Percentiles rank a stretch among this genome's conserved stretches.
phyloP scores from a whole-genome alignment of 2,888 invertebrate species.

The Stictocephala bisonia region DNA sequence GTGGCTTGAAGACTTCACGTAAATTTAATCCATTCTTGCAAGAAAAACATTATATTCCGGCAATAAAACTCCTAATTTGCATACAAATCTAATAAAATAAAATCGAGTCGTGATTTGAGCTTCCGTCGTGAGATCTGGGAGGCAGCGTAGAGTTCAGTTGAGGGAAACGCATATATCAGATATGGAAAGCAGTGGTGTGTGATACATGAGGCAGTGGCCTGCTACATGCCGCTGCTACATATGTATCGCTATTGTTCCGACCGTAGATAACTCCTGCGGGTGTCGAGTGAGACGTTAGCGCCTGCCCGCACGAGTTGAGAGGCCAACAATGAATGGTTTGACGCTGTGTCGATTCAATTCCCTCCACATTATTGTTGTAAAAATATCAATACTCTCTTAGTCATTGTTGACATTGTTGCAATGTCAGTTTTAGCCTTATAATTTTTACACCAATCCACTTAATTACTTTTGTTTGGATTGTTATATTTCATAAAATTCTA shows the following conservation, averaged over 20 bases:
- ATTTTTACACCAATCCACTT: no score
- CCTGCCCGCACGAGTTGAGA: no score
- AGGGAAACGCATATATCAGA: constrained; percentile 23
- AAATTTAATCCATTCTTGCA: not conserved
- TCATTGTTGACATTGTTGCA: no score
- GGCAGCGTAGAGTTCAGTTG: not conserved
- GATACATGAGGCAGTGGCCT: not conserved
- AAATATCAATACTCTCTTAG: no score
- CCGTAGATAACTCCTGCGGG: not conserved
- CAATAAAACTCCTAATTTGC: constrained; percentile 14
- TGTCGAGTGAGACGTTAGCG: constrained; percentile 24
- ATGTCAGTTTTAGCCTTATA: no score
- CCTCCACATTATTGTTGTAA: no score
- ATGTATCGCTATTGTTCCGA: constrained; percentile 27
- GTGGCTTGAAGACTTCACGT: no score
- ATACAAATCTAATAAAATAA: constrained; percentile 6
- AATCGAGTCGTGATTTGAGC: not conserved
- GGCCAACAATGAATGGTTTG: no score
- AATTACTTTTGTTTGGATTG: no score
- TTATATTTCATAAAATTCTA: no score
- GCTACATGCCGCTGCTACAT: not conserved
- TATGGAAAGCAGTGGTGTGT: constrained; percentile 1
- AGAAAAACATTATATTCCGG: not conserved
- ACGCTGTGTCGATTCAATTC: no score
- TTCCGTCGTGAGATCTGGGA: not conserved